A percentile compares a stretch with the other conserved stretches of the same genome.
These are phyloP conservation scores for Anodontia alba DNA, from an alignment of 2,888 invertebrate species.

Conservation along the genomic window DNA sequence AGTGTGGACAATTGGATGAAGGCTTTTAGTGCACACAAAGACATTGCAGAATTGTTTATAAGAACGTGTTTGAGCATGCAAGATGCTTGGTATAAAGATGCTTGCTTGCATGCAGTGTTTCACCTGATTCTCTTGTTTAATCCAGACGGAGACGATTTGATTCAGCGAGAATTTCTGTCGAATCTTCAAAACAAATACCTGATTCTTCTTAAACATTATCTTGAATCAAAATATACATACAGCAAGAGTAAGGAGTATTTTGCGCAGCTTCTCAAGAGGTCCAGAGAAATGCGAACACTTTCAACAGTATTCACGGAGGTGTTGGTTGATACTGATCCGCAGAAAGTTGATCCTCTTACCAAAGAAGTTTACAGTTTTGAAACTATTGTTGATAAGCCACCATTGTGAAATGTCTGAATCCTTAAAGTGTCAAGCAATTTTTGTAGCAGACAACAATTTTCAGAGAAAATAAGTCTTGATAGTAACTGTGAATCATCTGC, in stretches of 20 bases:
- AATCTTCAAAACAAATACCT: conserved; percentile 86
- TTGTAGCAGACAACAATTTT: too few species aligned
- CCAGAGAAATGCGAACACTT: background rate
- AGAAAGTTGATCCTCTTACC: background rate
- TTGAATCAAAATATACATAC: conserved; percentile 81
- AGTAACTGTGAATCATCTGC: too few species aligned
- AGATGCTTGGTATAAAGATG: background rate
- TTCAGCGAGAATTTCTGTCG: conserved; percentile 61
- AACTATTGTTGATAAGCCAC: background rate
- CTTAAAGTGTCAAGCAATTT: too few species aligned
- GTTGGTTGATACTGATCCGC: background rate
- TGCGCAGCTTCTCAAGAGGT: background rate
- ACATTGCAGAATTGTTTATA: background rate
- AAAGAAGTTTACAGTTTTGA: background rate
- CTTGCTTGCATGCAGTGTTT: background rate
- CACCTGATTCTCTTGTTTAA: conserved; percentile 1
- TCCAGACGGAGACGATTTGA: background rate
- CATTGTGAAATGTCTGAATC: too few species aligned
- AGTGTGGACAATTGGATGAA: background rate
- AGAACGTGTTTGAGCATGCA: background rate
- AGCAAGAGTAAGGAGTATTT: conserved; percentile 41
- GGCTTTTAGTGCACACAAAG: background rate
- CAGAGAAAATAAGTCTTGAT: too few species aligned
- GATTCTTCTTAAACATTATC: conserved; percentile 82
- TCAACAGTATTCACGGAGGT: background rate